phyloP scores from a whole-genome alignment of 1,140 invertebrate genomes.

The Zelostemma sp. region DNA sequence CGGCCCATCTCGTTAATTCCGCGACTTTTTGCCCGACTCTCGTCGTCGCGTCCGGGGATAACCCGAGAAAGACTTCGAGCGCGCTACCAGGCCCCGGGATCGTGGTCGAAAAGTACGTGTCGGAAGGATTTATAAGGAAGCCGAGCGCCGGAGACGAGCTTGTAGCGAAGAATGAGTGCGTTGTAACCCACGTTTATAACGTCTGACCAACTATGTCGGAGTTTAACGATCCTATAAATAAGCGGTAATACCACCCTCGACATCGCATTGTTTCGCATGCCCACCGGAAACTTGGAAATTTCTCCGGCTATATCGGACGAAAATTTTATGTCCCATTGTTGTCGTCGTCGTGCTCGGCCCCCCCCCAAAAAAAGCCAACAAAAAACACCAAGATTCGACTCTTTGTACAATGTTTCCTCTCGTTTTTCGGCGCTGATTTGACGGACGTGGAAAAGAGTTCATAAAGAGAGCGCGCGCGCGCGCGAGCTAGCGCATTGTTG shows the following conservation, averaged over 20 bases:
- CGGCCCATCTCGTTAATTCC: not conserved
- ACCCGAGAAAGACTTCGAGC: too few species aligned
- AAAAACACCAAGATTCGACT: too few species aligned
- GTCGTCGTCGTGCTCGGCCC: too few species aligned
- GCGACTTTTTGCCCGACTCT: too few species aligned
- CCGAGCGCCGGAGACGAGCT: constrained; percentile 12
- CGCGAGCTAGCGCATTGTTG: not conserved
- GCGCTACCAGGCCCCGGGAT: not conserved
- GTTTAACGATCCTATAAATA: constrained; percentile 46
- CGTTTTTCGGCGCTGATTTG: too few species aligned
- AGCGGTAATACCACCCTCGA: constrained; percentile 22
- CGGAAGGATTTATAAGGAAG: constrained; percentile 24
- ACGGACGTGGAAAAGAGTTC: not conserved
- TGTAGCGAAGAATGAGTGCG: constrained; percentile 25
- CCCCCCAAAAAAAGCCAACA: too few species aligned
- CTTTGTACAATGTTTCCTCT: too few species aligned
- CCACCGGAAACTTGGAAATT: not conserved
- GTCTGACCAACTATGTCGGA: constrained; percentile 21
- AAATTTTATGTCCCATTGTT: not conserved
- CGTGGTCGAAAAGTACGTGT: constrained; percentile 7
- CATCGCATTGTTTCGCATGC: not conserved
- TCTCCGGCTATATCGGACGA: not conserved
- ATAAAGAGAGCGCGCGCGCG: not conserved
- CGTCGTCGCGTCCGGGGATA: too few species aligned
- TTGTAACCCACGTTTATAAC: constrained; percentile 32